Base-by-base conservation (phyloP, 2,888 invertebrate species). In the Leptopilina myrica region DNA sequence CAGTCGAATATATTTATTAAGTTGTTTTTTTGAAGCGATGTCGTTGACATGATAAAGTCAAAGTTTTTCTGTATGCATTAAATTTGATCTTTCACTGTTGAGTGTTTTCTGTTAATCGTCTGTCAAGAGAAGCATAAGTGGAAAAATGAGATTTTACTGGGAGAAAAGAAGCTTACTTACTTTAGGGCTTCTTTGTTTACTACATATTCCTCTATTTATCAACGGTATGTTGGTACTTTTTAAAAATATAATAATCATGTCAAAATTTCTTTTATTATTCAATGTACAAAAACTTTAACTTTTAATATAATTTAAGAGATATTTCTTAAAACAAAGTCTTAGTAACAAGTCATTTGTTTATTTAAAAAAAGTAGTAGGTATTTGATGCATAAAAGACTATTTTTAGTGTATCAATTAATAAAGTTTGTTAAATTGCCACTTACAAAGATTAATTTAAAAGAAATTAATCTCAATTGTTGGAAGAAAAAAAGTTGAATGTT, bases 151-250 rank as follows among this genome's bases (percentile, higher is more conserved):
- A 73, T 9, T 73, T 53, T 40, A 9, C 73, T 3, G n/a, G 14
- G 53, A 26, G 33, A 26, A 73, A 56, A 26, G 14, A 53, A 33
- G 33, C 14, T 33, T 73, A n/a, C 33, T 73, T 4, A 53, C 56
- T 49, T 33, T 73, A 73, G 73, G 33, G 9, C 53, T 73, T 56
- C 20, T 56, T 6, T 73, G 56, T 73, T 73, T 56, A 56, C 53
- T 73, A 53, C 73, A 53, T 20, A 53, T 40, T 14, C 64, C 65
- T 26, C 65, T 65, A 12, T 20, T 65, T 73, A 33, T 56, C 33
- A 73, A 73, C n/a, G 73, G 56, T 67, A 69, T 14, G 78, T 33
- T 26, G 14, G 12, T 64, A 2, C 40, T 33, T 33, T 33, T 40
- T 33, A 5, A 64, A 64, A 20, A 64, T 9, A 3, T 26, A 2